These are phyloP conservation scores for Muschampia plurimacula DNA, from an alignment of 2,888 invertebrate genomes.

Conservation along the genomic window DNA sequence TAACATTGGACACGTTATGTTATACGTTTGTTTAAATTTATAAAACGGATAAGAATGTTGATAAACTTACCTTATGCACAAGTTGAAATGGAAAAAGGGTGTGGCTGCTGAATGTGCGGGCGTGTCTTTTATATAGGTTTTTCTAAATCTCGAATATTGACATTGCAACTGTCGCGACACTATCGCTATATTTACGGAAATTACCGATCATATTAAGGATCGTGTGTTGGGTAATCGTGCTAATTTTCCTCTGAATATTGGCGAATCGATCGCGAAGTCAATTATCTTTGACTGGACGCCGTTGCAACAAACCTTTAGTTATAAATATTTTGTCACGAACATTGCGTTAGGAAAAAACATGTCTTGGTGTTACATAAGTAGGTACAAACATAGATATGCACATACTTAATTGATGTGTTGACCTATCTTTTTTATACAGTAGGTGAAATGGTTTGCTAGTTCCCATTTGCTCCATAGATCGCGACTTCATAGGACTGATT, in stretches of 20 bases:
- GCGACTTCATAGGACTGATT: no score
- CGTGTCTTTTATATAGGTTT: slow-evolving; percentile 13
- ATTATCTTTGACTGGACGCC: background rate
- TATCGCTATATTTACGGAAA: slow-evolving; percentile 19
- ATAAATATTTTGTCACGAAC: slow-evolving; percentile 17
- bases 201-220: slow-evolving; percentile 24
- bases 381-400: background rate
- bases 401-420: slow-evolving; percentile 28
- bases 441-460: no score
- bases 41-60: background rate
- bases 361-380: slow-evolving; percentile 11
- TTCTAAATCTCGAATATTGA: slow-evolving; percentile 9
- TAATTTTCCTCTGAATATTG: slow-evolving; percentile 63
- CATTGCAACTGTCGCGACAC: slow-evolving; percentile 1
- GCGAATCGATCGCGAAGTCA: slow-evolving; percentile 41
- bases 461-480: no score
- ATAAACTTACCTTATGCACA: slow-evolving; percentile 3
- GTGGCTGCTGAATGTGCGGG: background rate
- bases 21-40: no score
- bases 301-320: slow-evolving; percentile 1
- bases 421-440: no score
- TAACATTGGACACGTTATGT: no score
- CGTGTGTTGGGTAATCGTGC: slow-evolving; percentile 48
- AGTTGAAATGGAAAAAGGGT: slow-evolving; percentile 9
- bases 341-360: slow-evolving; percentile 10